Evolutionary conservation across 2,797 vertebrate species (phyloP), one percentile per base, ranked within the genome.

Genomic region (Pangasius macronema): DNA sequence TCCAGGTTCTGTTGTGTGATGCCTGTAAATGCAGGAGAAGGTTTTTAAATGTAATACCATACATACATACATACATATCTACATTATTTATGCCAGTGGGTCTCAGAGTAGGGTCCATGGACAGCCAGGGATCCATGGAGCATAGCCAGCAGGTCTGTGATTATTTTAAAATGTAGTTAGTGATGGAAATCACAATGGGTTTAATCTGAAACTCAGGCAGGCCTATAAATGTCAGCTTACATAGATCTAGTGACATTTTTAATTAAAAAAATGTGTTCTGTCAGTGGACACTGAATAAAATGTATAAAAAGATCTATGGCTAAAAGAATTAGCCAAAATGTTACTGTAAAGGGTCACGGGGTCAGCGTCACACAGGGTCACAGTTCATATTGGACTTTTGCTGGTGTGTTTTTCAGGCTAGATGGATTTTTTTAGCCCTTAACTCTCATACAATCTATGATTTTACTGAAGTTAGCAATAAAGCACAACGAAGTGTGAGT

Each of bases 1-100:
- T 83, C 81, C 61, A 16, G 10, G 24, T 83, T n/a, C 59, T 83
- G 14, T 20, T 55, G 79, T 82, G 36, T 42, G 79, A 82, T 82
- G 27, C 5, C 57, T 63, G n/a, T 36, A 51, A 83, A 83, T 24
- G 63, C 63, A 68, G 30, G 5, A 68, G 2, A 30, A 1, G 8
- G 14, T 65, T 65, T 65, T 11, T 30, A 65, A 65, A 82, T 51
- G 5, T 46, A n/a, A 30, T 5, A 30, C n/a, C 63, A 68, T 30
- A 83, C 24, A 61, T 59, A 36, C 63, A 68, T 30, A 83, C 24
- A 61, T 59, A 36, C 42, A 75, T 14, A 27, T 16, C 51, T 79
- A 33, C 76, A 57, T 36, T 79, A 55, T 55, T 79, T 55, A 79
- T 79, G 51, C n/a, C 16, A 20, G 30, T 24, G 76, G 51, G 13